Evolutionary conservation across 1,140 invertebrate species (phyloP).

Genomic region (Coboldia fuscipes): DNA sequence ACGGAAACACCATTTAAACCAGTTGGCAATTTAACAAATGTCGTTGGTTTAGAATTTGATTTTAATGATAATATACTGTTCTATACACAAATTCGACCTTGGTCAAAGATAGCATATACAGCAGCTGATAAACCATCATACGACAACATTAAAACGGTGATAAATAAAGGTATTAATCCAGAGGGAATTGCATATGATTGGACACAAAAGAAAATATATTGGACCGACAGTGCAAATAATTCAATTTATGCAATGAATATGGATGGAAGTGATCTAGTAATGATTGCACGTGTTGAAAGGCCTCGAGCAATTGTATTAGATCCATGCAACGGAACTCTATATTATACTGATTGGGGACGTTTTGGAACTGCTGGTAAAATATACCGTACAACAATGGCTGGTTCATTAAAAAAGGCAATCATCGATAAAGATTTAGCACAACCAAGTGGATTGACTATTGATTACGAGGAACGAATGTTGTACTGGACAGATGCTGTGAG

Average conservation of each 20-base stretch:
- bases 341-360: conserved; percentile 84
- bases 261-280: conserved; percentile 70
- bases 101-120: conserved; percentile 68
- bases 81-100: conserved; percentile 81
- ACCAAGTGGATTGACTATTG: conserved; percentile 87
- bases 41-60: conserved; percentile 93
- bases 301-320: conserved; percentile 90
- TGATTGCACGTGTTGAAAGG: conserved; percentile 80
- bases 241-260: conserved; percentile 91
- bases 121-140: conserved; percentile 38
- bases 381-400: conserved; percentile 89
- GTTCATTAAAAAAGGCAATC: conserved; percentile 74
- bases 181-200: conserved; percentile 94
- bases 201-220: conserved; percentile 92
- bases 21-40: conserved; percentile 79
- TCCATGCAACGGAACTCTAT: conserved; percentile 85
- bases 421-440: conserved; percentile 81
- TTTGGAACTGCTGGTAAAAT: conserved; percentile 88
- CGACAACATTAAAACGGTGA: conserved; percentile 42
- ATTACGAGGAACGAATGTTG: conserved; percentile 84
- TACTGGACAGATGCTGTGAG: conserved; percentile 97
- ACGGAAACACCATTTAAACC: conserved; percentile 70
- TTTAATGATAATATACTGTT: conserved; percentile 68
- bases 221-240: conserved; percentile 87
- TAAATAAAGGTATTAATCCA: conserved; percentile 69